phyloP scores from a whole-genome alignment of 1,140 invertebrate genomes.

The Sitobion miscanthi region DNA sequence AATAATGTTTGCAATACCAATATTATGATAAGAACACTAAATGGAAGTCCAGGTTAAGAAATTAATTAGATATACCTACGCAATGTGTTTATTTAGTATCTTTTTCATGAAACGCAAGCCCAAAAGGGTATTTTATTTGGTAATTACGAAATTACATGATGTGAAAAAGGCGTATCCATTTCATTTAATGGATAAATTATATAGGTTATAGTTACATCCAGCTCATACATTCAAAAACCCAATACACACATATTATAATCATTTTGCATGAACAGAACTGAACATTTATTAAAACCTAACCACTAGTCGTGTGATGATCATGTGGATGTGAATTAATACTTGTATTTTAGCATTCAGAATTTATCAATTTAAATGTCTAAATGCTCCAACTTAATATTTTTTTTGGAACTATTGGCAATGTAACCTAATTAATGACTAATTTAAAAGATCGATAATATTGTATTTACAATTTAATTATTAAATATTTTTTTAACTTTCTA shows the following conservation, averaged over 20 bases:
- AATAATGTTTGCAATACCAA: slow-evolving; percentile 13
- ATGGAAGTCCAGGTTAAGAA: background rate
- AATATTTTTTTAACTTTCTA: no score
- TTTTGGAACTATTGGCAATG: background rate
- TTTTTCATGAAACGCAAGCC: background rate
- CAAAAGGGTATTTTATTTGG: background rate
- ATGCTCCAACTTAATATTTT: background rate
- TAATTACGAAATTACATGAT: slow-evolving; percentile 4
- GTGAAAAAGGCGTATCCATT: background rate
- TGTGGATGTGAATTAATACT: background rate
- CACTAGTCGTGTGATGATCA: background rate
- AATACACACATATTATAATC: background rate
- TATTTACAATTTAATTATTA: no score
- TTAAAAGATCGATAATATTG: no score
- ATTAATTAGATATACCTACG: background rate
- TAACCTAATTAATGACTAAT: background rate
- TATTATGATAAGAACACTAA: background rate
- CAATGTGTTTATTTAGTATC: slow-evolving; percentile 6
- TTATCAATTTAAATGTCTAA: background rate
- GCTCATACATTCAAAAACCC: background rate
- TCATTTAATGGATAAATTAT: background rate
- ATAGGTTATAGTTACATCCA: background rate
- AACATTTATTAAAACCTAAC: background rate
- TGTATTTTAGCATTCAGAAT: background rate
- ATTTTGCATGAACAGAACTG: background rate